Conservation (phyloP, 2,797 vertebrate genomes). For the Channallabes apus region DNA sequence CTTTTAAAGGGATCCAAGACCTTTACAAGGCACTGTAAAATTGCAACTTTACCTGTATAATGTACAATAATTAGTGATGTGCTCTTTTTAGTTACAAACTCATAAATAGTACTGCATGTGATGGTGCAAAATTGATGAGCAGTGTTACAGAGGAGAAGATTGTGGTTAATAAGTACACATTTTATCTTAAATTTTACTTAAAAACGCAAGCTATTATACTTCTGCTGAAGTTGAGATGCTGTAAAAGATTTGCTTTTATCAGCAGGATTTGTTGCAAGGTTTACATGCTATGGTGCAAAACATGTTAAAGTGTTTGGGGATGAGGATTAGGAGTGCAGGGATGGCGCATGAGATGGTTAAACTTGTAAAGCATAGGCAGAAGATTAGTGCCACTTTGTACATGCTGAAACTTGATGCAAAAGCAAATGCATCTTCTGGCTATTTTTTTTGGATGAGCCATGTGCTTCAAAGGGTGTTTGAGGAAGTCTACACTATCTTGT, state of each 20-base stretch:
- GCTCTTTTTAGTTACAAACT: neutral
- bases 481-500: no score
- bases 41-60: neutral
- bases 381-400: no score
- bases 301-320: no score
- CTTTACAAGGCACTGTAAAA: neutral
- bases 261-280: neutral
- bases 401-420: no score
- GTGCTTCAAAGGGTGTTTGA: no score
- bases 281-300: no score
- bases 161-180: neutral
- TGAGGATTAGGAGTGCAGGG: no score
- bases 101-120: neutral
- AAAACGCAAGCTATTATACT: neutral
- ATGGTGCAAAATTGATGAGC: neutral
- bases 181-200: neutral
- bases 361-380: no score
- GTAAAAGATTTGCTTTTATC: neutral
- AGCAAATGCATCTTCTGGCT: no score
- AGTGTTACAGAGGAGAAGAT: neutral
- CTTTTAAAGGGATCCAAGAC: no score
- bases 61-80: neutral
- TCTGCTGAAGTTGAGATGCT: neutral
- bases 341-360: no score
- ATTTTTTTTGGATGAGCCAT: no score